Conservation (phyloP, 1,140 invertebrate genomes). For the Lasioglossum albipes region DNA sequence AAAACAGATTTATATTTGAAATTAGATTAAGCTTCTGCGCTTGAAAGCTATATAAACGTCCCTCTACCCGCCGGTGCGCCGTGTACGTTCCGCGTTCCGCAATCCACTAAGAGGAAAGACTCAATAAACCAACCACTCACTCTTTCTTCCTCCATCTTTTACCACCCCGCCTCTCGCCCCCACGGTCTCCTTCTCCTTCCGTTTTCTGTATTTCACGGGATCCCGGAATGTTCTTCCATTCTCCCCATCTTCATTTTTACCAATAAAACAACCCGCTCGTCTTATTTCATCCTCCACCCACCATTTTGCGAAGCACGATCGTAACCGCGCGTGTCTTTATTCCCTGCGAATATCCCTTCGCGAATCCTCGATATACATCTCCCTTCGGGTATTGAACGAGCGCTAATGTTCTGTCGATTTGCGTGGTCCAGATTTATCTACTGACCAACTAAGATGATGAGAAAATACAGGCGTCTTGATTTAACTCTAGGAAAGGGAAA, state of each 20-base stretch:
- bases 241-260: constrained; percentile 17
- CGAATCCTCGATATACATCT: neutral
- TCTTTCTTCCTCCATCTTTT: constrained; percentile 69
- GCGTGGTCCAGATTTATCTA: too few relatives aligned
- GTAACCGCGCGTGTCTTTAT: constrained; percentile 4
- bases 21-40: constrained; percentile 80
- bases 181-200: constrained; percentile 14
- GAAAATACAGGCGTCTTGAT: too few relatives aligned
- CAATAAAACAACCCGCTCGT: constrained; percentile 35
- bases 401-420: too few relatives aligned
- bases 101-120: constrained; percentile 73
- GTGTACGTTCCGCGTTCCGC: constrained; percentile 66
- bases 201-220: constrained; percentile 2
- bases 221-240: neutral
- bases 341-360: constrained; percentile 13
- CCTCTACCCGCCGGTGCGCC: constrained; percentile 63
- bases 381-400: too few relatives aligned
- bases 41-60: constrained; percentile 80
- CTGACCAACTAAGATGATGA: too few relatives aligned
- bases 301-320: constrained; percentile 1
- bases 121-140: constrained; percentile 78
- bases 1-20: constrained; percentile 80
- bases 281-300: constrained; percentile 3
- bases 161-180: constrained; percentile 40
- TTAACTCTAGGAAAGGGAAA: too few relatives aligned